These are phyloP conservation scores for Trichogramma evanescens DNA, from an alignment of 2,888 invertebrate genomes.

Conservation along the genomic window DNA sequence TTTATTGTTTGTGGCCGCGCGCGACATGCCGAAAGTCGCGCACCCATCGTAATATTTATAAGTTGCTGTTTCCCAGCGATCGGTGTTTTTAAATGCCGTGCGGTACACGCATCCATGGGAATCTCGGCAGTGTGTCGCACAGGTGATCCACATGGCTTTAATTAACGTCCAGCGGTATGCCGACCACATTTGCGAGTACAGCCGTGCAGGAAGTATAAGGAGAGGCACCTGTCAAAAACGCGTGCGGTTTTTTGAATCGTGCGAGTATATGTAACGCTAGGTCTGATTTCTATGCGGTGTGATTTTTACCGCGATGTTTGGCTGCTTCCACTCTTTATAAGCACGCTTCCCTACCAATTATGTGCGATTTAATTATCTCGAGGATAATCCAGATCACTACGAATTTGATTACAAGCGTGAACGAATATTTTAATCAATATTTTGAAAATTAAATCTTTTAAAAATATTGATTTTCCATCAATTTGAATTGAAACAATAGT, in stretches of 20 bases:
- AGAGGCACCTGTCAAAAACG: constrained; percentile 33
- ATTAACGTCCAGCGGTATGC: constrained; percentile 17
- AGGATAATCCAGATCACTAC: too few relatives aligned
- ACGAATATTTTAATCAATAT: too few relatives aligned
- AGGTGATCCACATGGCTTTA: constrained; percentile 6
- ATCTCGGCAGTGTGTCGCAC: constrained; percentile 30
- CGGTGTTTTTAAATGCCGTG: constrained; percentile 9
- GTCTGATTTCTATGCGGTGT: neutral
- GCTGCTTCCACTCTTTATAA: neutral
- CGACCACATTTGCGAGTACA: neutral
- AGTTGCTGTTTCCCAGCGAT: neutral
- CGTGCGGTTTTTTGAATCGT: constrained; percentile 21
- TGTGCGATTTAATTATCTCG: too few relatives aligned
- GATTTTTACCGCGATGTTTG: neutral
- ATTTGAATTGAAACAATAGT: too few relatives aligned
- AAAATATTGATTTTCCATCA: too few relatives aligned
- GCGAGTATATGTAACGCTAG: constrained; percentile 23
- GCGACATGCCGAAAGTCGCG: too few relatives aligned
- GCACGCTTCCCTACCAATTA: neutral
- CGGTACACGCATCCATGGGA: constrained; percentile 34
- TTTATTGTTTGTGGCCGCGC: too few relatives aligned
- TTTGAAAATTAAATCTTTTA: too few relatives aligned
- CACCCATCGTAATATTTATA: too few relatives aligned
- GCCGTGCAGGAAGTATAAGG: constrained; percentile 30
- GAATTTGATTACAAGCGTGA: too few relatives aligned